Evolutionary conservation across 2,113 vertebrate species (phyloP).

Genomic region (Poeciliopsis retropinna): DNA sequence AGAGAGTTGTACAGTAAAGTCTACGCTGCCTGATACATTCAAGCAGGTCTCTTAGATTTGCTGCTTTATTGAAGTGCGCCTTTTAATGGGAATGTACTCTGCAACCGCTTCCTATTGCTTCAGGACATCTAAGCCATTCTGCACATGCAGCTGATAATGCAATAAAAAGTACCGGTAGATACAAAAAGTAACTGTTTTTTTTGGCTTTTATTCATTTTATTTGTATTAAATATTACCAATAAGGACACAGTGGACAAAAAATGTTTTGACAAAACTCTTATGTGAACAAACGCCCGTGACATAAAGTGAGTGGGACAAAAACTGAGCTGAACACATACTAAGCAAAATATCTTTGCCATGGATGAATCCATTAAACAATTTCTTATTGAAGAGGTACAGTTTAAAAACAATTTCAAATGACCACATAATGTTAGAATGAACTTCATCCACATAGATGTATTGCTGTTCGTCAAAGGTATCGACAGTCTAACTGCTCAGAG

Average conservation of each 20-base stretch:
- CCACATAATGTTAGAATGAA: slow-evolving; percentile 10
- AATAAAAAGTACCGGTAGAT: slow-evolving; percentile 1
- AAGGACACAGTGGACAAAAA: slow-evolving; percentile 52
- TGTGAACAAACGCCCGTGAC: slow-evolving; percentile 52
- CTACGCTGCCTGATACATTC: slow-evolving; percentile 13
- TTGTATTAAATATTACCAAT: slow-evolving; percentile 65
- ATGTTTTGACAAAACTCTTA: slow-evolving; percentile 48
- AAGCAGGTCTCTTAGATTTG: slow-evolving; percentile 28
- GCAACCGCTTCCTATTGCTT: slow-evolving; percentile 28
- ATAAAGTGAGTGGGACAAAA: slow-evolving; percentile 28
- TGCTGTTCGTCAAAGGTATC: background rate
- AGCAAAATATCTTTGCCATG: slow-evolving; percentile 7
- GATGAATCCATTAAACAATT: slow-evolving; percentile 24
- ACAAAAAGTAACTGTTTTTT: background rate
- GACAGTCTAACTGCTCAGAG: slow-evolving; percentile 5
- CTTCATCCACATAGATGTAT: slow-evolving; percentile 4
- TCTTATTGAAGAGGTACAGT: slow-evolving; percentile 21
- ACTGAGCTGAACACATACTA: slow-evolving; percentile 44
- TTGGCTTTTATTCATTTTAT: slow-evolving; percentile 51
- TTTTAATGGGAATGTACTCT: slow-evolving; percentile 19
- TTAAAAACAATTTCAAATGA: slow-evolving; percentile 11
- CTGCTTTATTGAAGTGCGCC: slow-evolving; percentile 25
- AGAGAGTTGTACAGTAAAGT: slow-evolving; percentile 49
- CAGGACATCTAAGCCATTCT: background rate
- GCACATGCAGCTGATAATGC: slow-evolving; percentile 19